phyloP scores from a whole-genome alignment of 2,888 invertebrate genomes.

The Ceraclea dissimilis region DNA sequence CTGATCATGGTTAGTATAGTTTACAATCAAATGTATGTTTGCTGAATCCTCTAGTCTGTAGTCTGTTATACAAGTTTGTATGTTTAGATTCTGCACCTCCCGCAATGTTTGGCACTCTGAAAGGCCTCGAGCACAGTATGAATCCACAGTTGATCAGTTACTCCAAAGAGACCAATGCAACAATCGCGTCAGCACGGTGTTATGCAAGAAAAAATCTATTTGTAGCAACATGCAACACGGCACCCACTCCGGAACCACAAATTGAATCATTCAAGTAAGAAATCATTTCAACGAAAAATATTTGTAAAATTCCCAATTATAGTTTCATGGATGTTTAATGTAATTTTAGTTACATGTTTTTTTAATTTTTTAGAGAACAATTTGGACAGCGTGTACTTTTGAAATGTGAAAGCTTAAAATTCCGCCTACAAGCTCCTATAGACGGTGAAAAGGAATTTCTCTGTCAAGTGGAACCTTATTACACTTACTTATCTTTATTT shows the following conservation, averaged over 20 bases:
- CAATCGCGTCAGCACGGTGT: slow-evolving; percentile 71
- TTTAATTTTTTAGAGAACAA: slow-evolving; percentile 61
- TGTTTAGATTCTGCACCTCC: slow-evolving; percentile 45
- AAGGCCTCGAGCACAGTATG: slow-evolving; percentile 85
- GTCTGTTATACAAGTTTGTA: neutral
- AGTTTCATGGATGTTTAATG: neutral
- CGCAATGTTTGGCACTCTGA: slow-evolving; percentile 71
- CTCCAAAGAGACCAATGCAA: slow-evolving; percentile 82
- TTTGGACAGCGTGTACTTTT: slow-evolving; percentile 81
- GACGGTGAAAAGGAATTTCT: slow-evolving; percentile 67
- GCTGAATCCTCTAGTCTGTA: neutral
- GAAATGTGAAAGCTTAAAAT: slow-evolving; percentile 74
- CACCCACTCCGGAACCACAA: slow-evolving; percentile 44
- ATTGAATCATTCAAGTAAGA: slow-evolving; percentile 63
- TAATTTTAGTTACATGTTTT: neutral
- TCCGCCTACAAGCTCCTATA: slow-evolving; percentile 75
- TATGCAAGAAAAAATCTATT: slow-evolving; percentile 77
- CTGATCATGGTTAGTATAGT: slow-evolving; percentile 13
- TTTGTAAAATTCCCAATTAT: slow-evolving; percentile 1
- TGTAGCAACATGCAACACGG: slow-evolving; percentile 45
- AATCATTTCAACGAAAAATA: no score
- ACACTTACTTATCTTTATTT: slow-evolving; percentile 80
- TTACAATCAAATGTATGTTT: neutral
- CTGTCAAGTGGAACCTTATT: slow-evolving; percentile 90
- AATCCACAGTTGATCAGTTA: slow-evolving; percentile 87